Conservation (phyloP, 2,797 vertebrate genomes). For the Cuculus canorus region DNA sequence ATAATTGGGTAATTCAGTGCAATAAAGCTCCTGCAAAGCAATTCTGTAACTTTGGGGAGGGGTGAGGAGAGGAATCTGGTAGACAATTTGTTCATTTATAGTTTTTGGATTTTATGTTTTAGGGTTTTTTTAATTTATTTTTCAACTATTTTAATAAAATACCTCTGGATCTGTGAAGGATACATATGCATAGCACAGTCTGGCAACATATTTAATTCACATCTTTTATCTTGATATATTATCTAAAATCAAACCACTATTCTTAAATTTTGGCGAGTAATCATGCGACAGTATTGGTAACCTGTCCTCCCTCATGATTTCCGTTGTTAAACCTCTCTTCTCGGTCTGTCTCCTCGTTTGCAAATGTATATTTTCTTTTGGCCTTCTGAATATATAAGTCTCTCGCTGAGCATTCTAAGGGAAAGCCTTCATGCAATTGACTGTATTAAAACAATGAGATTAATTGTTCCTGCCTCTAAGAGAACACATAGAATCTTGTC, state of each 20-base stretch:
- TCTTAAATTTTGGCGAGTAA: background rate
- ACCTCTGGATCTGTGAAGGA: background rate
- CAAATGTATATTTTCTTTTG: conserved; percentile 19
- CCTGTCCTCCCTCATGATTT: background rate
- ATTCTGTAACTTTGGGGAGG: conserved; percentile 58
- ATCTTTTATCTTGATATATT: background rate
- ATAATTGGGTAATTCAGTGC: conserved; percentile 81
- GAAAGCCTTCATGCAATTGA: background rate
- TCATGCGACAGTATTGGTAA: background rate
- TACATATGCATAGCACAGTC: background rate
- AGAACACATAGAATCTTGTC: background rate
- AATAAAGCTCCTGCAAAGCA: conserved; percentile 63
- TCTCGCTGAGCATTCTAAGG: background rate
- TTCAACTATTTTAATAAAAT: background rate
- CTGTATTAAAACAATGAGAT: conserved; percentile 14
- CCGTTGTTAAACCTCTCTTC: background rate
- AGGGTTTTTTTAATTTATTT: background rate
- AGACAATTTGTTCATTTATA: conserved; percentile 56
- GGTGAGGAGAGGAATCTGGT: conserved; percentile 6
- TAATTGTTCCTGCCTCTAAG: background rate
- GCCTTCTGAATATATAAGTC: background rate
- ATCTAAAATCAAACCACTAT: background rate
- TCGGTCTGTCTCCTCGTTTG: background rate
- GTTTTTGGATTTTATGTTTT: background rate
- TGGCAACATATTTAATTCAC: background rate